phyloP scores from a whole-genome alignment of 2,797 vertebrate species.

The Prionace glauca region DNA sequence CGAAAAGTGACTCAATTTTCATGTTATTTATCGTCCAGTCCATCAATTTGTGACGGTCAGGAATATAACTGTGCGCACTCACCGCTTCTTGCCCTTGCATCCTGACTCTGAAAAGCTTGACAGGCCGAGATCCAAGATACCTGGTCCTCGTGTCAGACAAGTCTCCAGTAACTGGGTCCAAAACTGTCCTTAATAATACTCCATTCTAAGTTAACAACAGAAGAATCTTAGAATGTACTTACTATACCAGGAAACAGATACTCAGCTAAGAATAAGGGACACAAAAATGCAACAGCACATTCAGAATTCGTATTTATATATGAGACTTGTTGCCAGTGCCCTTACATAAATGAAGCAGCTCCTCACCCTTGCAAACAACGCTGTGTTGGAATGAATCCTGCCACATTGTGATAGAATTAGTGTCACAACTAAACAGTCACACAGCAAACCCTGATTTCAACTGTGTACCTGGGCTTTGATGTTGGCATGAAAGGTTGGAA shows the following conservation, averaged over 20 bases:
- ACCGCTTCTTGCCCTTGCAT: constrained; percentile 98
- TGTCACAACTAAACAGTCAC: background rate
- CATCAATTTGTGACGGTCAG: background rate
- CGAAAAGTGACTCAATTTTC: background rate
- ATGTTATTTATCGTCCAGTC: background rate
- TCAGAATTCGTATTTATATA: background rate
- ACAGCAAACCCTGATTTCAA: background rate
- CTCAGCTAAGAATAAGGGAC: background rate
- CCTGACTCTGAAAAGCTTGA: constrained; percentile 91
- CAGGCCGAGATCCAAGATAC: constrained; percentile 88
- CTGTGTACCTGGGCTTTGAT: background rate
- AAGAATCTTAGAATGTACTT: background rate
- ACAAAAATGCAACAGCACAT: background rate
- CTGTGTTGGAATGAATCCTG: background rate
- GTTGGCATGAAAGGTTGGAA: background rate
- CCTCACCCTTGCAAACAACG: background rate
- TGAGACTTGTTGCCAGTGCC: background rate
- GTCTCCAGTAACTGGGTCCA: constrained; percentile 92
- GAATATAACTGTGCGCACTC: constrained; percentile 49
- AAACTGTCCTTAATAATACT: constrained; percentile 84
- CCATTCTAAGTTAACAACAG: constrained; percentile 68
- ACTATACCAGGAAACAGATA: background rate
- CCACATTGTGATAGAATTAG: background rate
- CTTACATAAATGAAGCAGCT: background rate
- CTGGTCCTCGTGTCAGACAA: constrained; percentile 92